Conservation (phyloP, 2,888 invertebrate genomes). For the Tetragonula carbonaria region DNA sequence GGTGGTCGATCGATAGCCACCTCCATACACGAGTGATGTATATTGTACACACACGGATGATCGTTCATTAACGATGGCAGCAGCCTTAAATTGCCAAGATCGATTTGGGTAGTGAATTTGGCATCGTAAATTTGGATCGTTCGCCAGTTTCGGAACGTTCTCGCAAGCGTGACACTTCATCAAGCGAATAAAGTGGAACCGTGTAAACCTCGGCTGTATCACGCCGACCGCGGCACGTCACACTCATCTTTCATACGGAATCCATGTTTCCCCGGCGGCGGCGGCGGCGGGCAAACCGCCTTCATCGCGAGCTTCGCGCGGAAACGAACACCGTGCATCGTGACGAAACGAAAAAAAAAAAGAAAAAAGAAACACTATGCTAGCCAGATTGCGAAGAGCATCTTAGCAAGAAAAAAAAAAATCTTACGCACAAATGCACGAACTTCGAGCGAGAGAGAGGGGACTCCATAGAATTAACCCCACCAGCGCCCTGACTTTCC, state of each 20-base stretch:
- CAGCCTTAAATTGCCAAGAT: slow-evolving; percentile 26
- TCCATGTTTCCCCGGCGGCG: neutral
- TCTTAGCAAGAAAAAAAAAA: too few species aligned
- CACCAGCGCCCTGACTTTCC: too few species aligned
- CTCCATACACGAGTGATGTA: neutral
- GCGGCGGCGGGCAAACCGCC: neutral
- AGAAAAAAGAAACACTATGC: too few species aligned
- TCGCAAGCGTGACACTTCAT: slow-evolving; percentile 31
- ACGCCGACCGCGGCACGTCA: slow-evolving; percentile 5
- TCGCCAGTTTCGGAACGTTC: slow-evolving; percentile 22
- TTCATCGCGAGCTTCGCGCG: neutral
- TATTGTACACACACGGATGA: slow-evolving; percentile 10
- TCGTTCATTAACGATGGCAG: slow-evolving; percentile 21
- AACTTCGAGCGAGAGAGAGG: too few species aligned
- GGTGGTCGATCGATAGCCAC: slow-evolving; percentile 5
- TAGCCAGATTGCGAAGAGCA: too few species aligned
- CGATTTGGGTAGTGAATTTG: slow-evolving; percentile 33
- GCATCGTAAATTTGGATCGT: neutral
- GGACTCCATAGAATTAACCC: too few species aligned
- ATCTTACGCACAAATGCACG: too few species aligned
- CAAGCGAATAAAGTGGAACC: slow-evolving; percentile 33
- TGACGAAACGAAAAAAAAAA: too few species aligned
- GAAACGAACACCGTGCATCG: too few species aligned
- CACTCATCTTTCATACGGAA: slow-evolving; percentile 26
- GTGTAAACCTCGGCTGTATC: slow-evolving; percentile 41